Evolutionary conservation across 2,113 vertebrate species (phyloP), one percentile per base, ranked within the genome.

Genomic region (Halichoerus grypus): DNA sequence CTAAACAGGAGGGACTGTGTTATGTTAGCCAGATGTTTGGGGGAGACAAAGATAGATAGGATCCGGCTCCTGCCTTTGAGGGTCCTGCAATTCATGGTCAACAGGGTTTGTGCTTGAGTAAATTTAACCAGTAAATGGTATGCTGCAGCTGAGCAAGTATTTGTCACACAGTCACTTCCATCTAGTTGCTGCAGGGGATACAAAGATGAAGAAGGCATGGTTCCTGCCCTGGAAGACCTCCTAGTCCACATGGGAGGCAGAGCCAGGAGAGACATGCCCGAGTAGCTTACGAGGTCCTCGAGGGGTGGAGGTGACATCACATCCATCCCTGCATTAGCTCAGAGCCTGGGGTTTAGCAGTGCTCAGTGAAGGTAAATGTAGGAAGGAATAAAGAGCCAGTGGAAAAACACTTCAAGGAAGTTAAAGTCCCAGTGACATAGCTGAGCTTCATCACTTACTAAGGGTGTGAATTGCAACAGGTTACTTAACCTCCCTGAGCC

Each of bases 1-100:
- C 6, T 16, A 2, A 1, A 16, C 21, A 7, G 18, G 11, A 36
- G 67, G 22, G 3, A 8, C 7, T 13, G 12, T 26, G 8, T 16
- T 65, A 28, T 21, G 4, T 19, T 65, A 39, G 26, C 33, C 46
- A 51, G 71, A 15, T 28, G 7, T 67, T 85, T 22, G 5, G 77
- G 76, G 46, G 13, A 80, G 33, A 42, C 61, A n/a, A 33, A 59
- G 42, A n/a, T 22, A 36, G 36, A 5, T 49, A 22, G 51, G 55
- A 15, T n/a, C 22, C 1, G 7, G 28, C 55, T 46, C 21, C 55
- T 10, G 21, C 22, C 31, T 59, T 59, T 18, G 57, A 86, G 18
- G 26, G 42, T 36, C 57, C 8, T 42, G 3, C 57, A 61, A 28
- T 67, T 82, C 42, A 5, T 19, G 9, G 33, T 82, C 71, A 67